Conservation (phyloP, 2,113 vertebrate species). For the Balaeniceps rex region DNA sequence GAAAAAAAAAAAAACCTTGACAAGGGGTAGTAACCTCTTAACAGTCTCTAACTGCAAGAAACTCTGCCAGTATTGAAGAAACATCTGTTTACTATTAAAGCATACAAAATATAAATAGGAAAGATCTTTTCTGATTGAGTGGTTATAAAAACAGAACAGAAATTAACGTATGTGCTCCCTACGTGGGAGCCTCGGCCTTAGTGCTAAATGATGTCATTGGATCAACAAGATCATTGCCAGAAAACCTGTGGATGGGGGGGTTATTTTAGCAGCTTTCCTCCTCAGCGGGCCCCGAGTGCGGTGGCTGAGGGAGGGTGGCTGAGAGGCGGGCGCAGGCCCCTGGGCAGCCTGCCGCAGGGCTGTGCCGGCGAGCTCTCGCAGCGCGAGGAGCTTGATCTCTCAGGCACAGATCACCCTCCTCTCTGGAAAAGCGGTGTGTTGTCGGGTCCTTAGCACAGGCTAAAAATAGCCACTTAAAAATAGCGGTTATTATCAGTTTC, state of each 20-base stretch:
- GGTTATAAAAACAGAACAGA: not conserved
- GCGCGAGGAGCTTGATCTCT: accelerated
- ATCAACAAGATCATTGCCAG: not conserved
- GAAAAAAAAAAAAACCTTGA: not conserved
- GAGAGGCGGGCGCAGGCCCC: not conserved
- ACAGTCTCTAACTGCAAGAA: not conserved
- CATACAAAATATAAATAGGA: not conserved
- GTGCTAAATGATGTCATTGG: not conserved
- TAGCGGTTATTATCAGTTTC: not conserved
- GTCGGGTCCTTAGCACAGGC: not conserved
- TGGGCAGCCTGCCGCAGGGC: no score
- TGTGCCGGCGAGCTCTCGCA: accelerated
- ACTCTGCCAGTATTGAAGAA: not conserved
- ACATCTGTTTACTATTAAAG: not conserved
- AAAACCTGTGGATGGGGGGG: not conserved
- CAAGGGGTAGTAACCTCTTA: not conserved
- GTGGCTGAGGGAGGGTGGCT: no score
- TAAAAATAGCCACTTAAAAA: not conserved
- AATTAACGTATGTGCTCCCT: not conserved
- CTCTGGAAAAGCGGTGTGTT: not conserved
- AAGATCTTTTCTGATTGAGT: not conserved
- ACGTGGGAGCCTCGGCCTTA: not conserved
- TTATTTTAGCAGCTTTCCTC: not conserved
- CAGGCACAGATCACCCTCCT: not conserved
- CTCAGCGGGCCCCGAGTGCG: accelerated